Evolutionary conservation across 2,888 invertebrate genomes (phyloP).

Genomic region (Hemistola chrysoprasaria): DNA sequence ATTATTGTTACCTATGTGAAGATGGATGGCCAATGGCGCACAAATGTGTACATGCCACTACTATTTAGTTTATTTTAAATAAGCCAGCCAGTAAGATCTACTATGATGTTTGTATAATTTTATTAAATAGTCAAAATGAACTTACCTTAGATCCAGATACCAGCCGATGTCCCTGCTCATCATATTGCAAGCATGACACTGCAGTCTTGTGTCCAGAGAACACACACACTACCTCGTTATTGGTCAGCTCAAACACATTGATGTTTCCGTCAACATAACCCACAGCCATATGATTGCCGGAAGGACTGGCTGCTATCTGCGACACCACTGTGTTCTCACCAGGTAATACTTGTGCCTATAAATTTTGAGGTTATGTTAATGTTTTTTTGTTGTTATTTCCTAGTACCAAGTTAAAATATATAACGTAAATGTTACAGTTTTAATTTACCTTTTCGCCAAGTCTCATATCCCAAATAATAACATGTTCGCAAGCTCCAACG

Average conservation of each 20-base stretch:
- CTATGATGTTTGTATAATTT: no score
- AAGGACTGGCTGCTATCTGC: constrained; percentile 87
- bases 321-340: constrained; percentile 93
- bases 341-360: constrained; percentile 87
- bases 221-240: constrained; percentile 86
- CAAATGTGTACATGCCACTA: no score
- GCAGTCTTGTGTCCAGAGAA: constrained; percentile 94
- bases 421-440: no score
- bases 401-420: no score
- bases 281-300: constrained; percentile 90
- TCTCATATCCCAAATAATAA: constrained; percentile 96
- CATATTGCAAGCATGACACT: constrained; percentile 92
- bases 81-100: no score
- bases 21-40: no score
- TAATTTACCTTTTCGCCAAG: constrained; percentile 88
- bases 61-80: no score
- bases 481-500: constrained; percentile 96
- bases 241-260: constrained; percentile 89
- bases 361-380: constrained; percentile 10
- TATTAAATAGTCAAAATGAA: no score
- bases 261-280: constrained; percentile 96
- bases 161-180: constrained; percentile 90
- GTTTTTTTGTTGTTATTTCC: neutral
- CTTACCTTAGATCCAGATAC: constrained; percentile 93
- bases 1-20: no score